Percentiles rank a stretch among this genome's conserved stretches.
phyloP scores from a whole-genome alignment of 2,888 invertebrate species.

The Andrena chrysosceles region DNA sequence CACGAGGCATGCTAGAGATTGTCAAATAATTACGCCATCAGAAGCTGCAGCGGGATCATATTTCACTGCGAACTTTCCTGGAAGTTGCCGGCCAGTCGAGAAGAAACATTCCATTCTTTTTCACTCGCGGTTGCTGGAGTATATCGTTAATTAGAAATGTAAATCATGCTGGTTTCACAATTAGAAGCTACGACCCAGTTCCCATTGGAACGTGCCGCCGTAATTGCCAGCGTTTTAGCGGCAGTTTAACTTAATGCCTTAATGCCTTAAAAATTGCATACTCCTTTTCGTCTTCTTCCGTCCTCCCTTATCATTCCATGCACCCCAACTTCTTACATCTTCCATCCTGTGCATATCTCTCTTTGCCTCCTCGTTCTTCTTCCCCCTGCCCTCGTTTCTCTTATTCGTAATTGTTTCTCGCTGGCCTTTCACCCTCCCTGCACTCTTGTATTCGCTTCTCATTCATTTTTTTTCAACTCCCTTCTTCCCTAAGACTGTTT shows the following conservation, averaged over 20 bases:
- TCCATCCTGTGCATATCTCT: not conserved
- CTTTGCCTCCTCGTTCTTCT: not conserved
- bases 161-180: conserved; percentile 39
- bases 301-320: not conserved
- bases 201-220: not conserved
- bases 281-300: not conserved
- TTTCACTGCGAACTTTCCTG: conserved; percentile 4
- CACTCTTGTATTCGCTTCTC: no score
- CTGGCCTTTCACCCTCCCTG: no score
- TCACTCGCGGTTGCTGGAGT: not conserved
- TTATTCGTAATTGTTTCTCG: no score
- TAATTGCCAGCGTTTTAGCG: conserved; percentile 38
- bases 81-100: not conserved
- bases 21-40: not conserved
- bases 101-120: not conserved
- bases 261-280: conserved; percentile 27
- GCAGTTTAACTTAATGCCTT: conserved; percentile 18
- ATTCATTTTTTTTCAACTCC: no score
- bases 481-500: no score
- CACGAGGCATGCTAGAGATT: not conserved
- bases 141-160: conserved; percentile 47
- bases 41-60: not conserved
- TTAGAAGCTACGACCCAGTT: conserved; percentile 32
- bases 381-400: not conserved
- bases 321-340: not conserved